A percentile compares a stretch with the other conserved stretches of the same genome.
These are phyloP conservation scores for Lepidonotus clava DNA, from an alignment of 2,888 invertebrate species.

Conservation along the genomic window DNA sequence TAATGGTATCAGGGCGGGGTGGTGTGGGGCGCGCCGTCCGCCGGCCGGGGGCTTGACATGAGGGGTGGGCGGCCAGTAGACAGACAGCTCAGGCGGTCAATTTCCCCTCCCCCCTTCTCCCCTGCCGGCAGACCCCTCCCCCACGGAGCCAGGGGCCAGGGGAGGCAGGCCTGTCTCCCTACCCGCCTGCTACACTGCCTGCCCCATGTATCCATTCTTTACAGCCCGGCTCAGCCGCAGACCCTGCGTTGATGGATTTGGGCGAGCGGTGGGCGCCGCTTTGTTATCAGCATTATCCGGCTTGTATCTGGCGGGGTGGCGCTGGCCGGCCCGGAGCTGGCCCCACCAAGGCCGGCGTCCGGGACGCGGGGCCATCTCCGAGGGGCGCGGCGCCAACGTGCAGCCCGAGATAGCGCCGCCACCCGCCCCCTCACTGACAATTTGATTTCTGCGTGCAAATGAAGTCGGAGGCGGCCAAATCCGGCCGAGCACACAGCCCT, in stretches of 20 bases:
- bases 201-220: constrained; percentile 22
- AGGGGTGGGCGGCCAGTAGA: neutral
- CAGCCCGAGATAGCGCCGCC: constrained; percentile 26
- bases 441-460: constrained; percentile 54
- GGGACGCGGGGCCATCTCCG: constrained; percentile 31
- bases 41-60: constrained; percentile 17
- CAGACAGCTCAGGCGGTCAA: no score
- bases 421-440: constrained; percentile 19
- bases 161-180: neutral
- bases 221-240: constrained; percentile 29
- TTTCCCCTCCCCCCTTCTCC: neutral
- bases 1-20: constrained; percentile 39
- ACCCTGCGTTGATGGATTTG: constrained; percentile 14
- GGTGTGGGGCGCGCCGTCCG: constrained; percentile 9
- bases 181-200: neutral
- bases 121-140: neutral
- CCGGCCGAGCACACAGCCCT: constrained; percentile 26
- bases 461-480: constrained; percentile 48
- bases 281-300: constrained; percentile 44
- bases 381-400: constrained; percentile 9
- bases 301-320: constrained; percentile 4
- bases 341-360: neutral
- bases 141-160: neutral
- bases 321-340: neutral
- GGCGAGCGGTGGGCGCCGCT: neutral